Evolutionary conservation across 2,113 vertebrate genomes (phyloP), one percentile per base, ranked within the genome.

Genomic region (Zosterops hypoxanthus): DNA sequence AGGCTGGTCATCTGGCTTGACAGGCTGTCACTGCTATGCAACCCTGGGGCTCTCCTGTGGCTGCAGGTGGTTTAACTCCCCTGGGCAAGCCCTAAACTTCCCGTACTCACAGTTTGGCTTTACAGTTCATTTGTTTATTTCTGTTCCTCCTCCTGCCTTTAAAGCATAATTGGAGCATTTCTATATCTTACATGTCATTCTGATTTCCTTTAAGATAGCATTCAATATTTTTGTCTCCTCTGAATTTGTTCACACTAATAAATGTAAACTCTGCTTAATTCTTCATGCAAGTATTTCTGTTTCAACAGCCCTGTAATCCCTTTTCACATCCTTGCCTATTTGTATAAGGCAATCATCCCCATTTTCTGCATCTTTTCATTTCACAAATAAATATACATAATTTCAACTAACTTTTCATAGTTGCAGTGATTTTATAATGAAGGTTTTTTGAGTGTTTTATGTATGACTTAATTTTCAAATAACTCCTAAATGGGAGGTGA

Each of bases 381-480:
- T 88, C 28, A 88, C 31, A 86, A 61, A 55, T 56, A 44, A 53
- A 85, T 95, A 75, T 20, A 69, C 88, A 94, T 76, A n/a, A 94
- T 94, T 94, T 72, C 55, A 89, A 47, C 36, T 93, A 86, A 83
- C 60, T 92, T 91, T 59, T 57, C 86, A 75, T 68, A 86, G 55
- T 44, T 89, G 61, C 64, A 86, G 41, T 66, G 46, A 75, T 85
- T 94, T 94, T 82, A 79, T 81, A 92, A 94, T 49, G 66, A 86
- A 88, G 56, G 88, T 95, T 87, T 94, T 77, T 52, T 46, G 25
- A 26, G 28, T 61, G 33, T 79, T 86, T 85, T 46, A 91, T 55
- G 64, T 87, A 81, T 70, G 57, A 56, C 47, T 95, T 88, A 63
- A 95, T 89, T 97, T 97, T 81, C 41, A 91, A 95, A 95, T 65